Base-by-base conservation (phyloP, 1,140 invertebrate species). In the Antheraea mylitta region DNA sequence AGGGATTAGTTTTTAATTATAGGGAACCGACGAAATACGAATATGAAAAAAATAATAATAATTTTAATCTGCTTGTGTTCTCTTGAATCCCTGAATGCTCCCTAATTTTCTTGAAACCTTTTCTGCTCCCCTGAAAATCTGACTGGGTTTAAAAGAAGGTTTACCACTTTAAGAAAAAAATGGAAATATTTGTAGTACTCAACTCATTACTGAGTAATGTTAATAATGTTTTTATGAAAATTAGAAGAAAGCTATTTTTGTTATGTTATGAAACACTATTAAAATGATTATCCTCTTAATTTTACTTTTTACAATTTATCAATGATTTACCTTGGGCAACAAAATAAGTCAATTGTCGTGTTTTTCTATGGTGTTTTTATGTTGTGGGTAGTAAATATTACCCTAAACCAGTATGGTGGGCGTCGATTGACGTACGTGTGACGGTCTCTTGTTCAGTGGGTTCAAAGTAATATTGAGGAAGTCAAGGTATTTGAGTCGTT, bases 391-490 rank as follows among this genome's bases (percentile, higher is more conserved):
- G 64, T 65, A 70, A 48, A 71, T 62, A 11, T 58, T 71, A 71
- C 38, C 59, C 45, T 71, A 58, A 42, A 22, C 37, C 3, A 48
- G 64, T 53, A 19, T 18, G 45, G 89, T 90, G 81, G 89, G 89
- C 84, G 89, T 83, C 81, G 73, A 87, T 89, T 90, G 88, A 90
- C 86, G 88, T 90, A 84, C 80, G 80, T 85, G 89, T 85, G 80
- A 82, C 82, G 84, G 82, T 86, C 86, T 90, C 81, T 79, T 86
- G 82, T 69, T 80, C 81, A 69, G 79, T 77, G 90, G 86, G 90
- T 92, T 92, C 90, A 90, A 91, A 89, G 89, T 91, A 90, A 89
- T 91, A 91, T 91, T 89, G 88, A 91, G 89, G 89, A 92, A 92
- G 89, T 92, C 89, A 92, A 92, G 89, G 89, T 91, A 92, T 90